Conservation (phyloP, 1,140 invertebrate genomes). For the Penaeus indicus region DNA sequence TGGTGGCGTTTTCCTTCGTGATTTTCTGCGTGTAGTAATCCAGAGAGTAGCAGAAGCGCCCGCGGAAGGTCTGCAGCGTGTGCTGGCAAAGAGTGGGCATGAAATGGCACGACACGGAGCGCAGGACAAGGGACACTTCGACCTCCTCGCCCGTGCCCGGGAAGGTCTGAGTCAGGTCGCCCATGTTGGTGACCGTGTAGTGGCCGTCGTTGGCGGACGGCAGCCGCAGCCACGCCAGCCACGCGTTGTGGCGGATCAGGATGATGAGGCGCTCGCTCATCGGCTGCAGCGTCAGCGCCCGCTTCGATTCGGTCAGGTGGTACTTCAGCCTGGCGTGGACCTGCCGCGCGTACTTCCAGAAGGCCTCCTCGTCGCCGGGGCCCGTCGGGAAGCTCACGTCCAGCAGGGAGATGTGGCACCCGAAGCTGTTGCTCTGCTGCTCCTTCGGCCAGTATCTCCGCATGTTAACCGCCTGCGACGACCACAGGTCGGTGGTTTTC, state of each 20-base stretch:
- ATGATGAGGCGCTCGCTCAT: slow-evolving; percentile 59
- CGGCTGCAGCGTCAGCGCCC: slow-evolving; percentile 55
- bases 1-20: slow-evolving; percentile 41
- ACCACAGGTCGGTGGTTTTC: slow-evolving; percentile 26
- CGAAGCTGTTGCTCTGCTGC: slow-evolving; percentile 39
- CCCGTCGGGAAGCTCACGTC: slow-evolving; percentile 50
- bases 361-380: slow-evolving; percentile 34
- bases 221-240: slow-evolving; percentile 45
- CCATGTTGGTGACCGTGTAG: slow-evolving; percentile 66
- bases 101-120: slow-evolving; percentile 65
- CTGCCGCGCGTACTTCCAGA: slow-evolving; percentile 61
- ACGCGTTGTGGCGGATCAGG: slow-evolving; percentile 49
- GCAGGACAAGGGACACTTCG: slow-evolving; percentile 48
- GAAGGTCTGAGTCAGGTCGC: slow-evolving; percentile 58
- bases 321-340: slow-evolving; percentile 49
- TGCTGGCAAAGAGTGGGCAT: slow-evolving; percentile 66
- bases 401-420: slow-evolving; percentile 57
- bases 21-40: slow-evolving; percentile 66
- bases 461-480: slow-evolving; percentile 54
- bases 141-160: slow-evolving; percentile 59
- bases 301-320: slow-evolving; percentile 50
- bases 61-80: slow-evolving; percentile 65
- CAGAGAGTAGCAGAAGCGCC: slow-evolving; percentile 64
- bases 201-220: slow-evolving; percentile 65
- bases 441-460: slow-evolving; percentile 58